phyloP scores from a whole-genome alignment of 2,113 vertebrate genomes.

The Gymnorhina tibicen region DNA sequence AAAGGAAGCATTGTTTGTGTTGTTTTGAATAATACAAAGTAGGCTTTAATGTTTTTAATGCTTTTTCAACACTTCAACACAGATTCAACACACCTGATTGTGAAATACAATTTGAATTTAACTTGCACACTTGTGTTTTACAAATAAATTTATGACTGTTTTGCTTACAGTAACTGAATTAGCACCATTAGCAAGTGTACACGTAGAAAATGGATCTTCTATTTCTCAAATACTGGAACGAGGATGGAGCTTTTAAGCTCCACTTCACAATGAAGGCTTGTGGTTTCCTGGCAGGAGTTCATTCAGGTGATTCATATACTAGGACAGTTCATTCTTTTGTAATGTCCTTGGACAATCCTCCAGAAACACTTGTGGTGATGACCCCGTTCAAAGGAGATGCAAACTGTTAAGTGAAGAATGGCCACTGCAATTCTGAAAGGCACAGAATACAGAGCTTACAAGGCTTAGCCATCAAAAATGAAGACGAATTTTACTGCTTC shows the following conservation, averaged over 20 bases:
- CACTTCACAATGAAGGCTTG: not conserved
- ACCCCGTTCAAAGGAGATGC: not conserved
- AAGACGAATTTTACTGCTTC: not conserved
- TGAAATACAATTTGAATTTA: not conserved
- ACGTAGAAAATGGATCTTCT: not conserved
- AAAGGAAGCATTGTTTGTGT: not conserved
- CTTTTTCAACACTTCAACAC: not conserved
- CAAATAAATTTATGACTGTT: not conserved
- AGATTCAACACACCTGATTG: not conserved
- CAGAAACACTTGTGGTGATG: not conserved
- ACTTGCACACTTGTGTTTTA: not conserved
- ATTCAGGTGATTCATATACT: not conserved
- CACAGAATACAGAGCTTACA: not conserved
- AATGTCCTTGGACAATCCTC: not conserved
- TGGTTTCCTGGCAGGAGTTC: not conserved
- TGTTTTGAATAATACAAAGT: not conserved
- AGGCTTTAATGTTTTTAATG: not conserved
- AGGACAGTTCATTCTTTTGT: not conserved
- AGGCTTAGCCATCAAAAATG: not conserved
- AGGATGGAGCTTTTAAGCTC: not conserved
- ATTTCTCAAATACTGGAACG: not conserved
- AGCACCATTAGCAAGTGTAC: not conserved
- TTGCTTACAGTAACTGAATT: not conserved
- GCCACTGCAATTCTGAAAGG: not conserved
- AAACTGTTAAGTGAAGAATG: not conserved